Evolutionary conservation across 2,113 vertebrate species (phyloP), one percentile per base, ranked within the genome.

Genomic region (Oenanthe oenanthe): DNA sequence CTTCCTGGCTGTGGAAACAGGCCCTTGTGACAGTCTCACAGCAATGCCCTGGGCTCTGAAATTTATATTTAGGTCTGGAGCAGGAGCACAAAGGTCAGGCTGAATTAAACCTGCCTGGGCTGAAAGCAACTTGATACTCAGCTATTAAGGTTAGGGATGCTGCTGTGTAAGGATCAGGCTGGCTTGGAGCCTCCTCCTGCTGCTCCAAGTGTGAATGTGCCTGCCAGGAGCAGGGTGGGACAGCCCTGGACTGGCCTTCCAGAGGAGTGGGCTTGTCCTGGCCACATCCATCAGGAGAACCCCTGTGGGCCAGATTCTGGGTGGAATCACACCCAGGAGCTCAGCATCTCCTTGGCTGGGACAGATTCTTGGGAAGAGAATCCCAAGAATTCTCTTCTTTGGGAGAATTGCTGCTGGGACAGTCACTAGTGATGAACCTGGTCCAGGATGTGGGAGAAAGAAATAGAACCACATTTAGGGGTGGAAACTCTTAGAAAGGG

Each of bases 301-400:
- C 51, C 6, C 25, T 51, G 34, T 4, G 3, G 13, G 57, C 22
- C 34, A 67, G 1, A 3, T 34, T 12, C 8, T 34, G 32, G 68
- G 12, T 75, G 63, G 18, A 17, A 21, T 5, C 32, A 38, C 0
- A 0, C 1, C 3, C 54, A 38, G 42, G 56, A 60, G 2, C 25
- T 5, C 1, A 25, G 75, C 4, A 4, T 19, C 9, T 7, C 32
- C 74, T 45, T 26, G n/a, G 17, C 36, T 8, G 28, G 40, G 50
- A 17, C 50, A 51, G 6, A 51, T 3, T 29, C 50, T 51, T 51
- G 50, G 50, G 15, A 28, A 51, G 50, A 51, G 50, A 10, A 51
- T 29, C 50, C 50, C 50, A 51, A 17, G 50, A 51, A 17, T 51
- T 51, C 26, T 17, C 50, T 51, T 28, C 50, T 28, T 9, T 1